Evolutionary conservation across 1,140 invertebrate species (phyloP), one percentile per base, ranked within the genome.

Genomic region (Scaptomyza hsui): DNA sequence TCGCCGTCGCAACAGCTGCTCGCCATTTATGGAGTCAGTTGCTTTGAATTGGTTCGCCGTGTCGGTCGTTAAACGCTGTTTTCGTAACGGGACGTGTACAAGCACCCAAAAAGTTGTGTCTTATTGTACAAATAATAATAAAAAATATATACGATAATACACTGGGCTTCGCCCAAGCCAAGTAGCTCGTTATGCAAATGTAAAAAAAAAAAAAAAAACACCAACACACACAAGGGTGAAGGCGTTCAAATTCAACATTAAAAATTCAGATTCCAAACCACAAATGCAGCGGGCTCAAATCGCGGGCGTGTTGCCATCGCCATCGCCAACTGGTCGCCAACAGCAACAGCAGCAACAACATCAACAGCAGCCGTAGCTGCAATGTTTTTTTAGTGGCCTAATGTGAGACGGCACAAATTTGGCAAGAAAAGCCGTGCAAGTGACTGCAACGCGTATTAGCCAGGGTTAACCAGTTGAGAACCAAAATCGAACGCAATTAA

Each of bases 11-110:
- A 86, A 88, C 81, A 86, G 81, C 81, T 86, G 81, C 81, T 86
- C 70, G 48, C 82, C 81, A 86, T 86, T 81, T 86, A 86, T 75
- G 81, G 81, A 86, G 78, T 72, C 81, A 88, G 61, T 86, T 71
- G 78, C 65, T 76, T 69, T 70, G 57, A 75, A 82, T 76, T 76
- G 69, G 59, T 82, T 64, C 69, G 77, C 61, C 73, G 78, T 68
- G 73, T 80, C 73, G 78, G 78, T 81, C 48, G 74, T 55, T 52
- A 56, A 70, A 49, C 59, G 63, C 70, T 29, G n/a, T n/a, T 32
- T 52, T 55, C 24, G 41, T 53, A 67, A 60, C 56, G 56, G 56
- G 55, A 57, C 53, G 39, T 57, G 26, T 2, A 6, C 15, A 5
- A 37, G 29, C 10, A 7, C 9, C 24, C 0, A 29, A 29, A 29